Evolutionary conservation across 2,113 vertebrate species (phyloP), one percentile per base, ranked within the genome.

Genomic region (Rissa tridactyla): DNA sequence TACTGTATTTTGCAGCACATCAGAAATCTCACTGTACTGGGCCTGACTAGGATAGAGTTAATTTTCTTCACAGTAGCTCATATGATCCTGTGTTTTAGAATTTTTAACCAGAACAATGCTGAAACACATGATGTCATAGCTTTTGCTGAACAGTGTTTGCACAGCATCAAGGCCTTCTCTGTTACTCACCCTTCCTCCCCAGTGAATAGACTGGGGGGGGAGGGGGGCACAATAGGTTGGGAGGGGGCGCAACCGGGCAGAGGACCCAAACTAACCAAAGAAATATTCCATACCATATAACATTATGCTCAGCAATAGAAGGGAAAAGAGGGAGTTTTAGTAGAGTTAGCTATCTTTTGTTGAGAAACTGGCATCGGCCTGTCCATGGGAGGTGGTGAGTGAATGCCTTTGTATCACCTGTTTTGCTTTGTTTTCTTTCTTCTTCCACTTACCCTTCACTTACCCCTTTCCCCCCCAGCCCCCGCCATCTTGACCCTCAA

Each of bases 371-470:
- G 10, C 44, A 72, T 49, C 64, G 82, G 16, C 44, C n/a, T 36
- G 0, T 7, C 3, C 0, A 0, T 30, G 21, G 16, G 19, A 82
- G 13, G 38, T 2, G 3, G 27, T 9, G 9, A 79, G 20, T 40
- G 32, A 82, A 7, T 65, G 23, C 21, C 19, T 82, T 73, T 47
- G 21, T 29, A 79, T n/a, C 27, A 51, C 12, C 55, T 44, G 29
- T 18, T 84, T 84, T 58, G 19, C 58, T 78, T 93, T 34, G 5
- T 58, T 88, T 49, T 76, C n/a, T 51, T 77, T 88, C 29, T 66
- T 72, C 49, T 73, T 82, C 19, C 16, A 42, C 13, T 52, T 70
- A 52, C 5, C 49, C 38, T 52, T 55, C 3, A 1, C 69, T 23
- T 22, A 49, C 47, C 32, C 4, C 4, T 6, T 7, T 12, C 15